Base-by-base conservation (phyloP, 2,113 vertebrate species). In the Mungos mungo region DNA sequence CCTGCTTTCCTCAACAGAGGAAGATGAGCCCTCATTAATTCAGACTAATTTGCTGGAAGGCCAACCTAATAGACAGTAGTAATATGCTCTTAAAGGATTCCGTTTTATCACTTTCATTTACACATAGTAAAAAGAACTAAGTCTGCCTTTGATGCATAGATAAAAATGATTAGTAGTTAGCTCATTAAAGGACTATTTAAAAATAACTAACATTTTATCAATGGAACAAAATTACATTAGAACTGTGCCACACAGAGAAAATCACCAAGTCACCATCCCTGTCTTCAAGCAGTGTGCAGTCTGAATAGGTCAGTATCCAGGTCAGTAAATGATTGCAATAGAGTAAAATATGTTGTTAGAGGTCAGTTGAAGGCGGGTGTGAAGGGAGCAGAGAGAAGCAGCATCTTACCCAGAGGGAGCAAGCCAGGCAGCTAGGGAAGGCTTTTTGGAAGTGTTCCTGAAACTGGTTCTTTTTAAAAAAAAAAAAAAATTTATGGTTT, bases 41-140 rank as follows among this genome's bases (percentile, higher is more conserved):
- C 96, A 95, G 94, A 95, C 95, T 90, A 92, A 98, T 97, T 97
- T 98, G 94, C 92, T 96, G 27, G 90, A 97, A 97, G 84, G 76
- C 97, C 84, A 84, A 87, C 65, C 33, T 85, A 95, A 96, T 69
- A 97, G 97, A 87, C 69, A 94, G 92, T n/a, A 84, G 76, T 92
- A 88, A 96, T 97, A 96, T 88, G 93, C 94, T 97, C 92, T 97
- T 96, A 98, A 97, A 97, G 95, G 94, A 97, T 98, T 97, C 92
- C 97, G 91, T 97, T 98, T 98, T 94, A 98, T 98, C 95, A 97
- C 97, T 97, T 97, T 96, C 97, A 97, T 95, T 98, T 98, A 90
- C 65, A 97, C 80, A 35, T 63, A 92, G 97, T 95, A 90, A 97
- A 97, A 97, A 90, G 94, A 96, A 95, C 97, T 96, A 95, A 98